Percentiles rank a stretch among this genome's conserved stretches.
Conservation (phyloP, 2,113 vertebrate genomes). For the Apteryx mantelli region DNA sequence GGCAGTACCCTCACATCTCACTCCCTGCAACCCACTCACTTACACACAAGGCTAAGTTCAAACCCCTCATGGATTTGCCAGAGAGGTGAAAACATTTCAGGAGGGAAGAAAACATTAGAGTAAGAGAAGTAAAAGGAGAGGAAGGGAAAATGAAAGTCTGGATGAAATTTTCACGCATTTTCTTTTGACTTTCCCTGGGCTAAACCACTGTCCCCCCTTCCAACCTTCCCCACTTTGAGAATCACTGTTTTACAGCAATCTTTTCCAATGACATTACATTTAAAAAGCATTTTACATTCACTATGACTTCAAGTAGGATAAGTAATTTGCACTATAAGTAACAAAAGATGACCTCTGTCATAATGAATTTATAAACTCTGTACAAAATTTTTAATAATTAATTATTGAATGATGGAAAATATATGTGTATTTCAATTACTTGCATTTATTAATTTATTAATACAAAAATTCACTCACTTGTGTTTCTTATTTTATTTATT, state of each 20-base stretch:
- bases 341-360: background rate
- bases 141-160: background rate
- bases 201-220: background rate
- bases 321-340: background rate
- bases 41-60: background rate
- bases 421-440: background rate
- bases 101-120: background rate
- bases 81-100: background rate
- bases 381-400: background rate
- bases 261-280: background rate
- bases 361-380: background rate
- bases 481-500: background rate
- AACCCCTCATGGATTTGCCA: background rate
- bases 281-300: background rate
- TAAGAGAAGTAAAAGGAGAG: background rate
- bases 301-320: background rate
- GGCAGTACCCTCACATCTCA: background rate
- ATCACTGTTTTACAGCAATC: background rate
- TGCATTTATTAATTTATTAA: background rate
- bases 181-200: background rate
- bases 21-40: background rate
- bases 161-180: background rate
- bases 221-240: background rate
- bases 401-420: background rate
- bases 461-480: background rate